Base-by-base conservation (phyloP, 53 echinoderm and acorn worm species). In the Holothuria leucospilota region DNA sequence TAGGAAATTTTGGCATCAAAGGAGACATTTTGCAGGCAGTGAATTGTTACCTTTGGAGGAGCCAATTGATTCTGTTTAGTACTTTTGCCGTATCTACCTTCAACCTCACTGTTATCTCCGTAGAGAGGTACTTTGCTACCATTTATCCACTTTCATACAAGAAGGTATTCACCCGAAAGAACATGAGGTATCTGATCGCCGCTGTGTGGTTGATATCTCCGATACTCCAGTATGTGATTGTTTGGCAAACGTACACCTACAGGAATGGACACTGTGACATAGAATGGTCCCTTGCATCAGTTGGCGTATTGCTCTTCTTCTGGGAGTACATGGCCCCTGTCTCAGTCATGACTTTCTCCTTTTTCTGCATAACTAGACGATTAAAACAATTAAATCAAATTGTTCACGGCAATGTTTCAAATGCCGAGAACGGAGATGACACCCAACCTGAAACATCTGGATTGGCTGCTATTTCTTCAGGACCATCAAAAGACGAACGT, bases 311-410 rank as follows among this genome's bases (percentile, higher is more conserved):
- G 69, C 67, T 94, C 4, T 96, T 94, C 64, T 75, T 96, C 5
- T 92, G 90, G 89, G 96, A 96, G 9, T 96, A 92, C 77, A 78
- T 94, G 80, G 46, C 90, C 29, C 96, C 96, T 14, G 86, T 85
- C 14, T 61, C 77, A 13, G 65, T 94, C 84, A 96, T 96, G 96
- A 84, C 90, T 2, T 92, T 78, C 79, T 86, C 88, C 38, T 96
- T 92, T 69, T 75, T 82, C 39, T 59, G 63, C 14, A 92, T 96
- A 20, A 38, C 87, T 2, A 39, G 39, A 18, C 82, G 83, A 30
- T 89, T 94, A 39, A 82, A 70, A 15, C 26, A 82, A 52, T 84
- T 62, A 52, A 86, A 86, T 78, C 51, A 51, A 30, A 38, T 71
- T 11, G 82, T 68, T 53, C 42, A 73, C 24, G 61, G 42, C 4